A percentile compares a stretch with the other conserved stretches of the same genome.
phyloP scores from a whole-genome alignment of 2,113 vertebrate genomes.

The Glaucidium brasilianum region DNA sequence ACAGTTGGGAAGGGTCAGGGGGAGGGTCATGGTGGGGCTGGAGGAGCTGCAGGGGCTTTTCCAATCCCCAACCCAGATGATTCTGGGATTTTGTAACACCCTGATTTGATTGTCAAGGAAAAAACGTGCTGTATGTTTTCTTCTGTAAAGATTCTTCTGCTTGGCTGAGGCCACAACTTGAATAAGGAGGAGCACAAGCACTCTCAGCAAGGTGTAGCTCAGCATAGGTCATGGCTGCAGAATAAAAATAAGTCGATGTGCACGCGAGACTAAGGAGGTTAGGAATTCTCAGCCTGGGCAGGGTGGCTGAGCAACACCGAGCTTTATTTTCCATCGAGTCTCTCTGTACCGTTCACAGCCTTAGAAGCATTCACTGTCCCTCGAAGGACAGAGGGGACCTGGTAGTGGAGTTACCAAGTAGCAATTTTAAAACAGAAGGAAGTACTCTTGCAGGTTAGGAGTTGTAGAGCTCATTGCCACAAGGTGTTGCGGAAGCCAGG shows the following conservation, averaged over 20 bases:
- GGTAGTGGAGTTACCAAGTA: neutral
- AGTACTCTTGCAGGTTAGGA: neutral
- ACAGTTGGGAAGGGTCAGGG: too few relatives aligned
- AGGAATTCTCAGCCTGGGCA: neutral
- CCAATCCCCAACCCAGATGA: too few relatives aligned
- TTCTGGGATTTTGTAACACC: too few relatives aligned
- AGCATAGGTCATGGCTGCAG: neutral
- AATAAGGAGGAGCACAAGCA: neutral
- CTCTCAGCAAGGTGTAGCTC: neutral
- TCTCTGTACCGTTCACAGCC: too few relatives aligned
- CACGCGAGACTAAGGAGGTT: accelerated
- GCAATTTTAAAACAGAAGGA: neutral
- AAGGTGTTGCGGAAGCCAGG: neutral
- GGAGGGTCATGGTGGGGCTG: too few relatives aligned
- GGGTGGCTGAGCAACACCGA: neutral
- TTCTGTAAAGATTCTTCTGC: neutral
- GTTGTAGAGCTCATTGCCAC: neutral
- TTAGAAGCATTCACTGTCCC: neutral
- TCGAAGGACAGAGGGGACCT: neutral
- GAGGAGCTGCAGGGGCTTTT: too few relatives aligned
- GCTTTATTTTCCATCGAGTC: neutral
- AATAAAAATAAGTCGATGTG: accelerated
- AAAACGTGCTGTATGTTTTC: neutral
- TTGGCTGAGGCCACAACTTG: neutral
- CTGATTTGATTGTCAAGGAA: neutral